These are phyloP conservation scores for Montifringilla adamsi DNA, from an alignment of 2,113 vertebrate species.

Conservation along the genomic window DNA sequence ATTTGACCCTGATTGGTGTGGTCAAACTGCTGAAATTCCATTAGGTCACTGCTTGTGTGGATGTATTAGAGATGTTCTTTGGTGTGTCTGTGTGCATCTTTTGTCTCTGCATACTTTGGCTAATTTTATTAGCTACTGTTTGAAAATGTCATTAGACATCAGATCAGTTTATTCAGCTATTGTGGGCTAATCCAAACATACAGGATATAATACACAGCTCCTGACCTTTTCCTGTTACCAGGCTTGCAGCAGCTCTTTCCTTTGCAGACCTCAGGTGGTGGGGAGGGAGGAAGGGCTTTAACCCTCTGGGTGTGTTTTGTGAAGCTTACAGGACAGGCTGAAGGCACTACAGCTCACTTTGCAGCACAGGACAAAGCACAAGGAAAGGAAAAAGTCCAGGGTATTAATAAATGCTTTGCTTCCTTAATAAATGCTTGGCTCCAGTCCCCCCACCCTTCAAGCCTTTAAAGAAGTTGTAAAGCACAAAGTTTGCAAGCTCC, in stretches of 20 bases:
- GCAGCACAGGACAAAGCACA: background rate
- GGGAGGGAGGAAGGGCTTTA: background rate
- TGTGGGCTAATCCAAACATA: conserved; percentile 24
- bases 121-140: conserved; percentile 41
- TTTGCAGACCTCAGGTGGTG: background rate
- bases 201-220: background rate
- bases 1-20: background rate
- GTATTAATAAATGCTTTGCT: background rate
- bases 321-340: background rate
- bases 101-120: background rate
- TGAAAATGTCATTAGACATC: conserved; percentile 38
- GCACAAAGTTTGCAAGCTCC: background rate
- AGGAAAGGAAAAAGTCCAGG: background rate
- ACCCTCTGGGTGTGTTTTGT: background rate
- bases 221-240: conserved; percentile 1
- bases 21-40: background rate
- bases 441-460: background rate
- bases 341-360: background rate
- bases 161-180: conserved; percentile 47
- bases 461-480: background rate
- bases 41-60: background rate
- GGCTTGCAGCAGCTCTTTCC: background rate
- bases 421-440: background rate
- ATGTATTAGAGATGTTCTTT: background rate
- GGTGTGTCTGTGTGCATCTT: background rate